These are phyloP conservation scores for Hucho hucho DNA, from an alignment of 2,113 vertebrate species.

Conservation along the genomic window DNA sequence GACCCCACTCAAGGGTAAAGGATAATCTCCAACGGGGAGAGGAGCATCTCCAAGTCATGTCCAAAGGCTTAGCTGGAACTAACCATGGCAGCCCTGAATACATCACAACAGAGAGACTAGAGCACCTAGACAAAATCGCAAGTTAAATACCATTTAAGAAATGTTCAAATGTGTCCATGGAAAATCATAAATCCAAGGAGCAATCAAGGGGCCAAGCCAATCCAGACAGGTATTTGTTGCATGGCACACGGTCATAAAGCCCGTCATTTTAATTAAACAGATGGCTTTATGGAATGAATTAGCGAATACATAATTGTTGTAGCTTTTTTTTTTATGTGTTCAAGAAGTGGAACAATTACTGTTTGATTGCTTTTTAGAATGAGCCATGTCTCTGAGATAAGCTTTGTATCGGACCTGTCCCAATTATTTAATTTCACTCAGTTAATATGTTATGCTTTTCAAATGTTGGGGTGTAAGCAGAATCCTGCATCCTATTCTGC, in stretches of 20 bases:
- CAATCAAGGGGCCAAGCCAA: not conserved
- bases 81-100: constrained; percentile 41
- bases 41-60: constrained; percentile 46
- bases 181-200: not conserved
- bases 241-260: constrained; percentile 51
- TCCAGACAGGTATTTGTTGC: constrained; percentile 32
- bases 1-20: constrained; percentile 69
- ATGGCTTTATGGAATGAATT: constrained; percentile 73
- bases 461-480: constrained; percentile 33
- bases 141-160: constrained; percentile 3
- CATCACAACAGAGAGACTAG: constrained; percentile 20
- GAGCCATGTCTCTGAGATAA: constrained; percentile 69
- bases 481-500: constrained; percentile 25
- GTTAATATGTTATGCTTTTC: constrained; percentile 62
- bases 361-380: constrained; percentile 75
- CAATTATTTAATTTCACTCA: constrained; percentile 71
- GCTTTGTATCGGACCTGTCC: constrained; percentile 68
- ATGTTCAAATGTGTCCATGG: not conserved
- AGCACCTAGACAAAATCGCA: constrained; percentile 21
- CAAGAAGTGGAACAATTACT: constrained; percentile 75
- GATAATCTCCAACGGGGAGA: constrained; percentile 61
- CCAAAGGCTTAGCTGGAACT: constrained; percentile 42
- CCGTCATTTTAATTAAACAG: constrained; percentile 69
- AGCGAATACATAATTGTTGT: constrained; percentile 72
- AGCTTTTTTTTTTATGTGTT: constrained; percentile 55